Evolutionary conservation across 2,888 invertebrate species (phyloP).

Genomic region (Copidosoma aretas): DNA sequence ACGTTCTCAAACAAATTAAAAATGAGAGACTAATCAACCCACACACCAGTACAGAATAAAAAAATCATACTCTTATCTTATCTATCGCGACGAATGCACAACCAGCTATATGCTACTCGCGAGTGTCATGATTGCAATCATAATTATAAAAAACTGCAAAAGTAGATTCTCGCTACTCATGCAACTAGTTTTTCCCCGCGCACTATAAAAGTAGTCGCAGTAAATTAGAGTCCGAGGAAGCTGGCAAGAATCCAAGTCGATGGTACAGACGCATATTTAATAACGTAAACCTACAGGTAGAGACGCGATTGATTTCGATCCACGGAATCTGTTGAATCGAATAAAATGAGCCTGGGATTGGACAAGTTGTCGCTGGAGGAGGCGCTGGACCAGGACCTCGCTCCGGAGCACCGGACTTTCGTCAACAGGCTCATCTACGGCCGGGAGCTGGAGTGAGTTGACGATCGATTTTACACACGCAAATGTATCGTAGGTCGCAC

Average conservation of each 20-base stretch:
- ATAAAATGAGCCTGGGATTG: conserved; percentile 26
- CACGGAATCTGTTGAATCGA: too few relatives aligned
- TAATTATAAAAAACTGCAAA: too few relatives aligned
- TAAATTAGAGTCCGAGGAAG: not conserved
- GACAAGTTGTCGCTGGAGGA: conserved; percentile 35
- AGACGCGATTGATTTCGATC: too few relatives aligned
- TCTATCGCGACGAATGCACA: not conserved
- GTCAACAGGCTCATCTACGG: conserved; percentile 36
- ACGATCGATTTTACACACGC: too few relatives aligned
- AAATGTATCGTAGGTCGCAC: not conserved
- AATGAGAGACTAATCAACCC: too few relatives aligned
- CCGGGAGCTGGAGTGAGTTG: conserved; percentile 35
- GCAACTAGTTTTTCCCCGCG: too few relatives aligned
- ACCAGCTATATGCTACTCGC: not conserved
- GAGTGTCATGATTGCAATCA: not conserved
- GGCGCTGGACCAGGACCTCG: conserved; percentile 31
- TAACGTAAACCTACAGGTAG: not conserved
- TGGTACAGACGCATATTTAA: not conserved
- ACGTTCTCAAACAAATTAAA: too few relatives aligned
- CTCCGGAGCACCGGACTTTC: conserved; percentile 10
- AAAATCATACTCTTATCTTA: not conserved
- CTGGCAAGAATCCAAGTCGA: not conserved
- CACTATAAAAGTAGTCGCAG: too few relatives aligned
- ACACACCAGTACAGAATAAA: too few relatives aligned
- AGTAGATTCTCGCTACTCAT: too few relatives aligned